Evolutionary conservation across 2,888 invertebrate genomes (phyloP), one percentile per base, ranked within the genome.

Genomic region (Drosophila tripunctata): DNA sequence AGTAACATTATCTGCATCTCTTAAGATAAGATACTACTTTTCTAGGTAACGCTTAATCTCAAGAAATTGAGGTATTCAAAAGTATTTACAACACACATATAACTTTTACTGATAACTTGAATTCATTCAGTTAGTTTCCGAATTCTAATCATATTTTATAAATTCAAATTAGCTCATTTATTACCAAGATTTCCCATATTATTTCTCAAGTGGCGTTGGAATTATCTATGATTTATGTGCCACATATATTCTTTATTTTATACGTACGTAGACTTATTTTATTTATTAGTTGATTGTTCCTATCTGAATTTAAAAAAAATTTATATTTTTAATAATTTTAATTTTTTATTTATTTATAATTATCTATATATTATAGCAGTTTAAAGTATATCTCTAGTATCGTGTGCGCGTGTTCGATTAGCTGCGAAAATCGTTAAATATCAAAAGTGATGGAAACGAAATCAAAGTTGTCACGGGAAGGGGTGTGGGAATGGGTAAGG

Each of bases 341-440:
- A n/a, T 14, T 10, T n/a, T n/a, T n/a, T n/a, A n/a, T n/a, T 15
- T 4, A 7, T 33, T 33, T 33, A 22, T 3, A 15, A 33, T n/a
- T 43, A 43, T 43, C 33, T 54, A 21, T 14, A 10, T 4, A 3
- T 22, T n/a, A 10, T n/a, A 17, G 14, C n/a, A 41, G 35, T 33
- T 21, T n/a, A n/a, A 45, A 36, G 43, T 60, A 38, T 15, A 12
- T 55, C 50, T 41, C 6, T 21, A 47, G 54, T 73, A 57, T 33
- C 17, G 41, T 44, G 31, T 22, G 71, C 71, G 79, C 83, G 83
- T 82, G 76, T 31, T 5, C 33, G 57, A 55, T 54, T 27, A 57
- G 22, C 24, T 21, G 24, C n/a, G 6, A 74, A 64, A 65, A 52
- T 45, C 62, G 66, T 61, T 68, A 68, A 55, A 62, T 74, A 69